These are phyloP conservation scores for Drosophila bipectinata DNA, from an alignment of 1,140 invertebrate species.

Conservation along the genomic window DNA sequence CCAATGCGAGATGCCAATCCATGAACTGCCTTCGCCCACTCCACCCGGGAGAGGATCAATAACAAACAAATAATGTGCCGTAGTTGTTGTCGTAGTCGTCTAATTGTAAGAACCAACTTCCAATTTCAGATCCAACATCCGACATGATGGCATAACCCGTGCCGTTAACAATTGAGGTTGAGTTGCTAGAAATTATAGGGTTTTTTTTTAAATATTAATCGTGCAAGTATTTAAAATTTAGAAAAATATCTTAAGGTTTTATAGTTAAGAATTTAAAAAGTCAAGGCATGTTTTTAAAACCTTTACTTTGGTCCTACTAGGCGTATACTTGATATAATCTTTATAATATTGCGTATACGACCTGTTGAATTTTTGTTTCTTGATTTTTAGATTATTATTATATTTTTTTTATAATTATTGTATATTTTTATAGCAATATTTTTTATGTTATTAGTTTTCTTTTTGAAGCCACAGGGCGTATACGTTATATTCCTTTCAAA, in stretches of 20 bases:
- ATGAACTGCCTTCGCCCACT: conserved; percentile 39
- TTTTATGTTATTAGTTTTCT: neutral
- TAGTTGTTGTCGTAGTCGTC: conserved; percentile 19
- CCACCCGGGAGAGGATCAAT: conserved; percentile 63
- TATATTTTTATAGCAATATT: no score
- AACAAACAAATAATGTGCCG: conserved; percentile 56
- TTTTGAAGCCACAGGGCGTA: neutral
- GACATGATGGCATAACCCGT: conserved; percentile 57
- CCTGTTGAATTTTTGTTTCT: neutral
- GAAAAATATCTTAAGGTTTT: no score
- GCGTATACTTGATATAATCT: conserved; percentile 3
- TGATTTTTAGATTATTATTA: neutral
- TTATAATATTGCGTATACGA: neutral
- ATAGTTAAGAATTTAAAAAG: no score
- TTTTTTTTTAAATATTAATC: no score
- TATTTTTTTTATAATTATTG: neutral
- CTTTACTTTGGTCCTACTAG: neutral
- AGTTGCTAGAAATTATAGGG: neutral
- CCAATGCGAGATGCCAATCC: neutral
- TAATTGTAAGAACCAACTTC: conserved; percentile 77
- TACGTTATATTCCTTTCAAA: no score
- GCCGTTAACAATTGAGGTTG: conserved; percentile 2
- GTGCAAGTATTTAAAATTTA: no score
- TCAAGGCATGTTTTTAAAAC: no score
- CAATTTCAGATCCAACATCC: conserved; percentile 65